Evolutionary conservation across 2,888 invertebrate genomes (phyloP).

Genomic region (Tenthredo notha): DNA sequence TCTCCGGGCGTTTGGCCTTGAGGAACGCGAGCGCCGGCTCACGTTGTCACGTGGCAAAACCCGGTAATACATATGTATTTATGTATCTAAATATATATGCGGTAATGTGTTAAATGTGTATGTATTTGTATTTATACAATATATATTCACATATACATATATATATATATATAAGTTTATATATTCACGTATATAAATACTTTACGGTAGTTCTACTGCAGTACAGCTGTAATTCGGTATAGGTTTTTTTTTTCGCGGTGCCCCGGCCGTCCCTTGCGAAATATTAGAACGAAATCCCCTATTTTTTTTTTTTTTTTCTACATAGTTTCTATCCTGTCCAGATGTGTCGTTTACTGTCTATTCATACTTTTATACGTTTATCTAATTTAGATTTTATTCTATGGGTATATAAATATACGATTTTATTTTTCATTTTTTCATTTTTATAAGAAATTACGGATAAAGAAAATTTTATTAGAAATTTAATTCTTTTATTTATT

Average conservation of each 20-base stretch:
- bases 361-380: neutral
- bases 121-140: neutral
- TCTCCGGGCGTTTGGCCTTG: slow-evolving; percentile 36
- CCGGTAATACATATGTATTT: slow-evolving; percentile 4
- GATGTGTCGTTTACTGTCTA: neutral
- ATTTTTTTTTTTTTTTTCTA: neutral
- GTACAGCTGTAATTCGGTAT: neutral
- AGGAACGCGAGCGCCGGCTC: slow-evolving; percentile 18
- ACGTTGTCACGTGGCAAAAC: slow-evolving; percentile 11
- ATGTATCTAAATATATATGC: neutral
- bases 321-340: neutral
- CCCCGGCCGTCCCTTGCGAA: neutral
- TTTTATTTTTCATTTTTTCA: too few relatives aligned
- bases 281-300: neutral
- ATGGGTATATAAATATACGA: too few relatives aligned
- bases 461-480: too few relatives aligned
- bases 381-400: too few relatives aligned
- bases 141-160: neutral
- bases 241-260: too few relatives aligned
- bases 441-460: neutral
- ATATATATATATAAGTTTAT: neutral
- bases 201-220: neutral
- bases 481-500: too few relatives aligned
- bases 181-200: neutral
- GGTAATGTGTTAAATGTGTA: neutral